phyloP scores from a whole-genome alignment of 2,797 vertebrate species.

The Phyllotis vaccarum region DNA sequence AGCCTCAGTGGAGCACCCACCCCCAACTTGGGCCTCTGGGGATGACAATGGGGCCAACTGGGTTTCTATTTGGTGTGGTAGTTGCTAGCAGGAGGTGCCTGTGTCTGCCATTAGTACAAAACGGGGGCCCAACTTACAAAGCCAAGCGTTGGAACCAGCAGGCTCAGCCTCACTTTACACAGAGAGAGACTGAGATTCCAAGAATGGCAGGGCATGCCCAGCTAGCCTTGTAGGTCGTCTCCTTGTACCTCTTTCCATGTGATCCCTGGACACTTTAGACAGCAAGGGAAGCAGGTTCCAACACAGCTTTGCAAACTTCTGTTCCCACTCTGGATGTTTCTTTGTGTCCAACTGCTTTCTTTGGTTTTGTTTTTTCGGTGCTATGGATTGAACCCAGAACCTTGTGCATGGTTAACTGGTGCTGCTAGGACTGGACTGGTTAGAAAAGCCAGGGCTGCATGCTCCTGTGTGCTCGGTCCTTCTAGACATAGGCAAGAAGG shows the following conservation, averaged over 20 bases:
- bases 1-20: background rate
- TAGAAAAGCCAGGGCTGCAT: background rate
- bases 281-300: background rate
- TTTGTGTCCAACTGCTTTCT: too few relatives aligned
- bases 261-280: background rate
- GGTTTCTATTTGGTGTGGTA: background rate
- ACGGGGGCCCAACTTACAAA: background rate
- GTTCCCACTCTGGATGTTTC: background rate
- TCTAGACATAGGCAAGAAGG: background rate
- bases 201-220: background rate
- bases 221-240: background rate
- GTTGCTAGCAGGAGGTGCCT: background rate
- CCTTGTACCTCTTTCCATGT: background rate
- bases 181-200: background rate
- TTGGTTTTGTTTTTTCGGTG: background rate
- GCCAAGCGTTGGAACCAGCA: background rate
- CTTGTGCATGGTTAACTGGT: background rate
- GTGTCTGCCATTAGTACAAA: background rate
- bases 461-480: background rate
- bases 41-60: background rate
- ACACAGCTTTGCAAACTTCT: background rate
- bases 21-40: constrained; percentile 11
- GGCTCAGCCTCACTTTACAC: background rate
- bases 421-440: background rate
- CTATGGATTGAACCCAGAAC: background rate